Evolutionary conservation across 2,113 vertebrate species (phyloP).

Genomic region (Plotosus lineatus): DNA sequence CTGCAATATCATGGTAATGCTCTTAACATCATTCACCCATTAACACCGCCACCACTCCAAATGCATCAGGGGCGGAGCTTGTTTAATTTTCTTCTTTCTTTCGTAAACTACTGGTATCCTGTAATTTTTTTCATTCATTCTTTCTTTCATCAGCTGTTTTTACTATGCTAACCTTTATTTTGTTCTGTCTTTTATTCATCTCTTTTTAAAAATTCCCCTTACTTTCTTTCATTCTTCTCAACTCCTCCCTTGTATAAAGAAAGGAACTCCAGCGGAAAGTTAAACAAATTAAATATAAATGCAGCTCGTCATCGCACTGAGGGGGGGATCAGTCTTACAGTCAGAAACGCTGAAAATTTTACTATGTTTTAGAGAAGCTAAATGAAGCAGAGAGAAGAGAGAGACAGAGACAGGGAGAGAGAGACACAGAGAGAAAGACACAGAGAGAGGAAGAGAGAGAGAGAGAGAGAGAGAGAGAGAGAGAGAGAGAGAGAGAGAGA

Average conservation of each 20-base stretch:
- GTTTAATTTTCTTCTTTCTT: neutral
- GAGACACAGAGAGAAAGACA: no score
- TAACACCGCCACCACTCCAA: neutral
- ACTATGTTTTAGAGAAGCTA: neutral
- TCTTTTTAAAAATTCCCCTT: no score
- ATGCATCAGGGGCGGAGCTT: neutral
- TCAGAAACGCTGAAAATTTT: neutral
- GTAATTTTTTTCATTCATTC: neutral
- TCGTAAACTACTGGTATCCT: neutral
- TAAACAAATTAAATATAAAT: neutral
- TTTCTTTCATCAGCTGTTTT: neutral
- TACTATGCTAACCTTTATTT: no score
- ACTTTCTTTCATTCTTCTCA: no score
- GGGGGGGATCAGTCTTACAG: neutral
- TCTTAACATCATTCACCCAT: conserved; percentile 37
- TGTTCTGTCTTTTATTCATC: no score
- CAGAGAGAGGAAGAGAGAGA: neutral
- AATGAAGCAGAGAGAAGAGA: neutral
- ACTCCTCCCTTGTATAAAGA: neutral
- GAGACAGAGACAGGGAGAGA: neutral
- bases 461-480: no score
- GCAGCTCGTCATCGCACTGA: neutral
- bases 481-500: no score
- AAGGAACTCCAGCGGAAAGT: neutral
- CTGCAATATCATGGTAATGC: conserved; percentile 33